Conservation (phyloP, 2,888 invertebrate genomes). For the Eupithecia subumbrata region DNA sequence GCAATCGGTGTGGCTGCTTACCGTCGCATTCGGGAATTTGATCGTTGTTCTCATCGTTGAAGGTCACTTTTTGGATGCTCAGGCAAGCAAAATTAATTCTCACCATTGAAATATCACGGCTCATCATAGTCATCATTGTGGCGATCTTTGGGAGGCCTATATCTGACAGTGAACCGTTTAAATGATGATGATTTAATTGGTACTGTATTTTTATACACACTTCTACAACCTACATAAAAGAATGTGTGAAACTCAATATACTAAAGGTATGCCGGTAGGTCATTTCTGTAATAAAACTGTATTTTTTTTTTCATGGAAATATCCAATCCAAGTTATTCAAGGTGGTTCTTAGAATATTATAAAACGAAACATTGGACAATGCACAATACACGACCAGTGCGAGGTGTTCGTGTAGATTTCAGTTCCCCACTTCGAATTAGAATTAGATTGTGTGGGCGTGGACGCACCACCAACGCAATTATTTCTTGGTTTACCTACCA, state of each 20-base stretch:
- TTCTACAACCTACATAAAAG: not conserved
- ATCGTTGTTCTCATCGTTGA: conserved; percentile 96
- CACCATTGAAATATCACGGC: too few species aligned
- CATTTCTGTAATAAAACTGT: not conserved
- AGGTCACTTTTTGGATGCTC: conserved; percentile 88
- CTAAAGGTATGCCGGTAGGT: not conserved
- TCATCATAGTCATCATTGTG: not conserved
- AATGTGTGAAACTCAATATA: not conserved
- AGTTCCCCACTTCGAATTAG: too few species aligned
- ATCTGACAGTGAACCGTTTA: not conserved
- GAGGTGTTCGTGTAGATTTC: too few species aligned
- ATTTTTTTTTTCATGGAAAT: not conserved
- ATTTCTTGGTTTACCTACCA: not conserved
- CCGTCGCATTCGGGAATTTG: conserved; percentile 96
- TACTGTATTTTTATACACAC: not conserved
- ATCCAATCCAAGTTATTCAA: not conserved
- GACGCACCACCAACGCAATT: not conserved
- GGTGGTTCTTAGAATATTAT: not conserved
- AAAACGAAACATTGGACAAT: not conserved
- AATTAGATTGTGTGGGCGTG: too few species aligned
- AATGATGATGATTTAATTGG: not conserved
- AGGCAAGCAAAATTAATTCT: conserved; percentile 79
- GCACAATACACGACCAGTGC: too few species aligned
- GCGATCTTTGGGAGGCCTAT: not conserved
- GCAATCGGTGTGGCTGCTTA: conserved; percentile 95